phyloP scores from a whole-genome alignment of 2,888 invertebrate genomes.

The Gnatocerus cornutus region DNA sequence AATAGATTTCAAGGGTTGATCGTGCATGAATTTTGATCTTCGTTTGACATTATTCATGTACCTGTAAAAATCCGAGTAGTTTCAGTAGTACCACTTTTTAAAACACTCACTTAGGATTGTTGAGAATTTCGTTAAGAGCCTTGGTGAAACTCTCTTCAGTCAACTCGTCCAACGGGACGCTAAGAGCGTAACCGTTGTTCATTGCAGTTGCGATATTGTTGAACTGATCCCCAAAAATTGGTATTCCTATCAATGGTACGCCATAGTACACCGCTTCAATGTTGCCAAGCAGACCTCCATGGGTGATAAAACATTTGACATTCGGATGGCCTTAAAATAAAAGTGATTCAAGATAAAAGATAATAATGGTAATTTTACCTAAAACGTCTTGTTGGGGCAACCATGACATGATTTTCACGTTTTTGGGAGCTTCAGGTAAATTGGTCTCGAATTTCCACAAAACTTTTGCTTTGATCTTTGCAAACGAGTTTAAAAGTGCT shows the following conservation, averaged over 20 bases:
- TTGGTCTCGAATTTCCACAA: slow-evolving; percentile 73
- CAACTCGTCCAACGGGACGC: slow-evolving; percentile 65
- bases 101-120: slow-evolving; percentile 59
- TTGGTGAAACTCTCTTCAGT: slow-evolving; percentile 62
- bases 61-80: slow-evolving; percentile 1
- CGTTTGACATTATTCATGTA: slow-evolving; percentile 48
- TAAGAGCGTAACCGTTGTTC: slow-evolving; percentile 68
- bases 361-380: slow-evolving; percentile 21
- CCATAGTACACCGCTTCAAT: slow-evolving; percentile 71
- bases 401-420: slow-evolving; percentile 70
- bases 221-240: slow-evolving; percentile 72
- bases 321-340: slow-evolving; percentile 69
- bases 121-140: slow-evolving; percentile 61
- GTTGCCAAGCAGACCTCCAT: slow-evolving; percentile 71
- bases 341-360: not conserved
- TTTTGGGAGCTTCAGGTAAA: slow-evolving; percentile 64
- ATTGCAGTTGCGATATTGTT: slow-evolving; percentile 71
- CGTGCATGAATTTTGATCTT: slow-evolving; percentile 53
- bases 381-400: slow-evolving; percentile 49
- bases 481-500: slow-evolving; percentile 74
- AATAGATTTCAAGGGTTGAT: slow-evolving; percentile 53
- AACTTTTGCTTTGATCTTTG: slow-evolving; percentile 73
- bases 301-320: slow-evolving; percentile 70
- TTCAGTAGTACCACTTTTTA: not conserved
- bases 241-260: slow-evolving; percentile 72